Percentiles rank a stretch among this genome's conserved stretches.
phyloP scores from a whole-genome alignment of 1,140 invertebrate genomes.

The Phthorimaea operculella region DNA sequence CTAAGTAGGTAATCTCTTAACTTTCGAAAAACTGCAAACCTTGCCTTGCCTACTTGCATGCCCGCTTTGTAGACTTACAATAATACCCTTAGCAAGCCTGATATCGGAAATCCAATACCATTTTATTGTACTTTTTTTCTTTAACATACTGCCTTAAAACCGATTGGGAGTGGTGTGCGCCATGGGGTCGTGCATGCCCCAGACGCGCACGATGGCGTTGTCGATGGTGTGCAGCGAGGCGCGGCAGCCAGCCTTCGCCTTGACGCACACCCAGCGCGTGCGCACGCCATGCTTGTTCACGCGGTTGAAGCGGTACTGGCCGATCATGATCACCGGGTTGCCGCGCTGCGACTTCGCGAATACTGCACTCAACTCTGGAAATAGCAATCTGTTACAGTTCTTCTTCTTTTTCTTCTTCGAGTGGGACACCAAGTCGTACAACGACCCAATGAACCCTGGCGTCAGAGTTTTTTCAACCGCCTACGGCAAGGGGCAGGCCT shows the following conservation, averaged over 20 bases:
- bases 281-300: slow-evolving; percentile 54
- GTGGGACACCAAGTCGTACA: too few relatives aligned
- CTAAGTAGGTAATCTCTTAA: too few relatives aligned
- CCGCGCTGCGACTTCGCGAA: slow-evolving; percentile 57
- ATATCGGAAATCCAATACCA: too few relatives aligned
- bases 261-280: slow-evolving; percentile 61
- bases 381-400: background rate
- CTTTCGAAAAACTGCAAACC: too few relatives aligned
- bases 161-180: slow-evolving; percentile 56
- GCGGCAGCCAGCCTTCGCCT: slow-evolving; percentile 55
- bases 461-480: too few relatives aligned
- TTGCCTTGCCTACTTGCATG: too few relatives aligned
- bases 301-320: slow-evolving; percentile 56
- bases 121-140: too few relatives aligned
- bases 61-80: too few relatives aligned
- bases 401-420: too few relatives aligned
- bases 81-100: too few relatives aligned
- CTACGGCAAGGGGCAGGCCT: too few relatives aligned
- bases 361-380: slow-evolving; percentile 56
- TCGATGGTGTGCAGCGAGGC: slow-evolving; percentile 57
- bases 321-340: slow-evolving; percentile 62
- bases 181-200: slow-evolving; percentile 55
- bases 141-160: slow-evolving; percentile 32
- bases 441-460: too few relatives aligned
- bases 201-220: slow-evolving; percentile 57